Evolutionary conservation across 2,797 vertebrate genomes (phyloP).

Genomic region (Hoplostethus atlanticus): DNA sequence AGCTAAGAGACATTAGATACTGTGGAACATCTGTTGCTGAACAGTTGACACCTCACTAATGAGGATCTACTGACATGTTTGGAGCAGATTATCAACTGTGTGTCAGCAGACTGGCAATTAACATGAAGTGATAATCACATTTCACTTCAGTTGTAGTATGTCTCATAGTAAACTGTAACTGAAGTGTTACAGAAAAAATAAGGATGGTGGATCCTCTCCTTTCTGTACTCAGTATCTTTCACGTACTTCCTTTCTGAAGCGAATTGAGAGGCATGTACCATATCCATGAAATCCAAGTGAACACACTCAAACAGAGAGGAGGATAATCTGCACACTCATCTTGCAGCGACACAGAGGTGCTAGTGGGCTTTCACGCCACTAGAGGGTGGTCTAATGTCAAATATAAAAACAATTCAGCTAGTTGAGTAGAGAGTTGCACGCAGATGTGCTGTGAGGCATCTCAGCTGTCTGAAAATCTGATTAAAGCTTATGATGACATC

Average conservation of each 20-base stretch:
- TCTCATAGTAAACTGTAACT: no score
- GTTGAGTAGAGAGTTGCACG: not conserved
- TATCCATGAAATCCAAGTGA: not conserved
- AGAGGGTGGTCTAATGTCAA: constrained; percentile 44
- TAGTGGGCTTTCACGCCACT: constrained; percentile 21
- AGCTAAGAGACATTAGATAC: not conserved
- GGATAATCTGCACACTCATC: not conserved
- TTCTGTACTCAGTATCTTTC: no score
- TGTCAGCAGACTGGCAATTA: not conserved
- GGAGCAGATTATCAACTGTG: not conserved
- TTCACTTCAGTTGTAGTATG: no score
- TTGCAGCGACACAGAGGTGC: not conserved
- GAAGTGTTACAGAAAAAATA: no score
- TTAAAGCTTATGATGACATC: not conserved
- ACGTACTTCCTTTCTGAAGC: not conserved
- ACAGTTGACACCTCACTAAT: not conserved
- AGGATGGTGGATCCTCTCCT: no score
- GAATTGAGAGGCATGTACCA: not conserved
- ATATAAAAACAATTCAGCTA: constrained; percentile 19
- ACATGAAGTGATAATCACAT: no score
- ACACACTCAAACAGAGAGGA: not conserved
- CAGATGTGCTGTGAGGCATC: not conserved
- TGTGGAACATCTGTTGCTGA: not conserved
- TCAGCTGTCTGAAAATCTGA: not conserved
- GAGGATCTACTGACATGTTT: not conserved